Conservation (phyloP, 2,113 vertebrate genomes). For the Myotis yumanensis region DNA sequence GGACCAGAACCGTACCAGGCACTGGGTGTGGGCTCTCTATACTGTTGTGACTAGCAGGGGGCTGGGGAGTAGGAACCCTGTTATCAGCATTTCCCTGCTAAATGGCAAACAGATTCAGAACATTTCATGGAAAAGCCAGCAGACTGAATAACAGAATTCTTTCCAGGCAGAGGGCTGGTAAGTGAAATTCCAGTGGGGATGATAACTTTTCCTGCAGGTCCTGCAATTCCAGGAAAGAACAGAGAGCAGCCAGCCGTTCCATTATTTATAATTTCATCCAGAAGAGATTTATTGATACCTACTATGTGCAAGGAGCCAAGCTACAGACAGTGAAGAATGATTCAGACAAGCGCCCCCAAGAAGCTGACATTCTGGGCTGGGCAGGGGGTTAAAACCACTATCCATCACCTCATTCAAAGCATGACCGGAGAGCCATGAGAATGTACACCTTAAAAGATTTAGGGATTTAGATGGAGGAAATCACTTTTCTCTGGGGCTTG, state of each 20-base stretch:
- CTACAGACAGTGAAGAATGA: neutral
- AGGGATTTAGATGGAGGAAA: conserved; percentile 6
- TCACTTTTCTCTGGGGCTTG: neutral
- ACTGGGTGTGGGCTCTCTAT: neutral
- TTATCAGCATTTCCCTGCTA: conserved; percentile 26
- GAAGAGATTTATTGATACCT: neutral
- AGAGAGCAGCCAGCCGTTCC: neutral
- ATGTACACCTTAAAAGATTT: neutral
- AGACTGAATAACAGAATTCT: conserved; percentile 51
- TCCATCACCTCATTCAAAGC: neutral
- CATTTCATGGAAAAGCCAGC: conserved; percentile 50
- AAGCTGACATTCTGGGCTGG: neutral
- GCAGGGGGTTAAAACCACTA: neutral
- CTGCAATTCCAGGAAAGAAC: conserved; percentile 20
- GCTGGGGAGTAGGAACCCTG: neutral
- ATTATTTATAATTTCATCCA: neutral
- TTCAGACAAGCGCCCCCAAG: neutral
- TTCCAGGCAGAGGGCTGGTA: conserved; percentile 2
- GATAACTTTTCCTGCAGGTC: conserved; percentile 40
- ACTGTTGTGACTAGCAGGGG: neutral
- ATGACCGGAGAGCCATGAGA: neutral
- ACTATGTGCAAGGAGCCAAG: conserved; percentile 18
- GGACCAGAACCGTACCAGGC: neutral
- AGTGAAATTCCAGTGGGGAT: conserved; percentile 43
- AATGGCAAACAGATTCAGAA: conserved; percentile 48